Evolutionary conservation across 2,888 invertebrate species (phyloP).

Genomic region (Diaperis boleti): DNA sequence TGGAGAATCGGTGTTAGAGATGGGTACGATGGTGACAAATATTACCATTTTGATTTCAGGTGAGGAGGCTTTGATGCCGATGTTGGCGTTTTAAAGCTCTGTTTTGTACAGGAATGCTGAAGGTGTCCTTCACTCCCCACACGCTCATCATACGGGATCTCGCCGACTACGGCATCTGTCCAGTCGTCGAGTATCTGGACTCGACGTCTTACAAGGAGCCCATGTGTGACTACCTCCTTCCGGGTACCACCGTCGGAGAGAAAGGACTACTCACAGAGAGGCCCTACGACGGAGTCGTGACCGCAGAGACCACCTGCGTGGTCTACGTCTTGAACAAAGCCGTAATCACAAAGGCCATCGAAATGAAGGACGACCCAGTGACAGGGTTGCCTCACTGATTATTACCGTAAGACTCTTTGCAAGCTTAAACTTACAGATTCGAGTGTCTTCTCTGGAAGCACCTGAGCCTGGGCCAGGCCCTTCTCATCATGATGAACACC

Average conservation of each 20-base stretch:
- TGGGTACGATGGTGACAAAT: constrained; percentile 58
- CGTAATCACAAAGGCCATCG: constrained; percentile 55
- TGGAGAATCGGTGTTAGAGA: constrained; percentile 46
- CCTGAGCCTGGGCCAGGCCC: not conserved
- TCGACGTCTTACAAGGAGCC: not conserved
- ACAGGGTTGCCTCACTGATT: not conserved
- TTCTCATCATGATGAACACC: constrained; percentile 56
- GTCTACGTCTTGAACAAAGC: constrained; percentile 66
- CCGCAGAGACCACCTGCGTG: constrained; percentile 72
- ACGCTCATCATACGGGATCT: too few species aligned
- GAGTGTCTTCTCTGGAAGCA: constrained; percentile 60
- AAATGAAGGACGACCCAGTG: not conserved
- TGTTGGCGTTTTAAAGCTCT: too few species aligned
- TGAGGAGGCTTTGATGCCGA: too few species aligned
- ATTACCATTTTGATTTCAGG: constrained; percentile 65
- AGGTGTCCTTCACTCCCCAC: not conserved
- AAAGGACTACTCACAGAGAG: constrained; percentile 70
- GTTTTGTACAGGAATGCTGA: constrained; percentile 1
- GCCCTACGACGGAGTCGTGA: constrained; percentile 70
- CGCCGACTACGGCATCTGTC: not conserved
- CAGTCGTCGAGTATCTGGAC: not conserved
- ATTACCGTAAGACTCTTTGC: too few species aligned
- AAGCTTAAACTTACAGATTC: not conserved
- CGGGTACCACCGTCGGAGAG: not conserved
- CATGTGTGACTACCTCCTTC: not conserved